phyloP scores from a whole-genome alignment of 2,113 vertebrate genomes.

The Zosterops borbonicus region DNA sequence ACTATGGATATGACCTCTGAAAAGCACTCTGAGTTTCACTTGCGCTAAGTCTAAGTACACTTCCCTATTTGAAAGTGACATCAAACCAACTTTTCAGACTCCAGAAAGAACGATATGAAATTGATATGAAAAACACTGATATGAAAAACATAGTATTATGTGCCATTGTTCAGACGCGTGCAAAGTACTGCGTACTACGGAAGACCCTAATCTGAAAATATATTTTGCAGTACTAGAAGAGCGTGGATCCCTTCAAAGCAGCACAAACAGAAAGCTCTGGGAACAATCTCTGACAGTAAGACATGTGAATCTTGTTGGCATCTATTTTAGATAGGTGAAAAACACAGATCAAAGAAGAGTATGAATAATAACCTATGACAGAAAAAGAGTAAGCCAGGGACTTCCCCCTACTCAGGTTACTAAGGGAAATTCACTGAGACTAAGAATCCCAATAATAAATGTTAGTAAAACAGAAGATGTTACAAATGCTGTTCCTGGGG shows the following conservation, averaged over 20 bases:
- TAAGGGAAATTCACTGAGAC: background rate
- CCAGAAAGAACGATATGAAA: background rate
- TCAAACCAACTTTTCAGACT: background rate
- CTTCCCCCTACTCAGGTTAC: background rate
- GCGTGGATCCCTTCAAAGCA: background rate
- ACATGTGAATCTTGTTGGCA: background rate
- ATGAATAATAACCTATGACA: background rate
- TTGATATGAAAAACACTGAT: background rate
- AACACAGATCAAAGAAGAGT: background rate
- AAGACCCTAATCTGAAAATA: background rate
- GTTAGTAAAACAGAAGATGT: background rate
- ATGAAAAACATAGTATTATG: background rate
- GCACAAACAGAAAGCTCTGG: background rate
- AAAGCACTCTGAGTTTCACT: background rate
- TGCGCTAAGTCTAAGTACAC: background rate
- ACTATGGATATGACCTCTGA: background rate
- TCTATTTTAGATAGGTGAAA: background rate
- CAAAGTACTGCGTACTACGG: background rate
- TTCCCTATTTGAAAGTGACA: rapidly evolving
- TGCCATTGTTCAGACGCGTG: background rate
- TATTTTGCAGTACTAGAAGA: background rate
- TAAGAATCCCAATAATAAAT: background rate
- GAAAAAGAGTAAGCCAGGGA: background rate
- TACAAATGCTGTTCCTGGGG: background rate
- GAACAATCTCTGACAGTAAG: background rate